Evolutionary conservation across 2,113 vertebrate species (phyloP).

Genomic region (Corydoras sp.): DNA sequence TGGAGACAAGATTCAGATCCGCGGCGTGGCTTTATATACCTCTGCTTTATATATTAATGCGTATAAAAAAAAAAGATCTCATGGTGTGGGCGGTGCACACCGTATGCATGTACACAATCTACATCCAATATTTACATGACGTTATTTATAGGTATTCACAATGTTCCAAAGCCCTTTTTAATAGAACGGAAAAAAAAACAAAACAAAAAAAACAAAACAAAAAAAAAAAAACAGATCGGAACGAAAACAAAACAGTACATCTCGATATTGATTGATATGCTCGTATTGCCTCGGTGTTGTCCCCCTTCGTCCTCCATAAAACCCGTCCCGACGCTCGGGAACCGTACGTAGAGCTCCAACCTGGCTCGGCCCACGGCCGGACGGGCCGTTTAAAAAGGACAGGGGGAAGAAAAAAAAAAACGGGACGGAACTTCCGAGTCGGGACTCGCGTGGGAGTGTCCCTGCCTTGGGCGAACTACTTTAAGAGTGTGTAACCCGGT

Average conservation of each 20-base stretch:
- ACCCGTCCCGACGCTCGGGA: conserved; percentile 1
- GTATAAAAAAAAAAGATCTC: conserved; percentile 50
- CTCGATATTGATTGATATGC: conserved; percentile 41
- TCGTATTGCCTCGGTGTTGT: conserved; percentile 43
- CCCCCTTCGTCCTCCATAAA: conserved; percentile 13
- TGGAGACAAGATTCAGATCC: conserved; percentile 4
- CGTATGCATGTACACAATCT: conserved; percentile 56
- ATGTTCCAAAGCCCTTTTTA: conserved; percentile 64
- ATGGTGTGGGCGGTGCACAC: conserved; percentile 38
- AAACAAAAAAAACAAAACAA: not conserved
- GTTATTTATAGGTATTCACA: conserved; percentile 59
- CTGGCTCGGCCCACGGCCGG: not conserved
- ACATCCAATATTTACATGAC: conserved; percentile 49
- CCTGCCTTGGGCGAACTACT: not conserved
- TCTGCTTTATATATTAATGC: conserved; percentile 33
- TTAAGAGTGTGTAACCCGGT: conserved; percentile 10
- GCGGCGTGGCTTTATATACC: conserved; percentile 6
- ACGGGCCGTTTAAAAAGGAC: not conserved
- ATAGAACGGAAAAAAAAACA: not conserved
- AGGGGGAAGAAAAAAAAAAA: not conserved
- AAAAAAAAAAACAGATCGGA: not conserved
- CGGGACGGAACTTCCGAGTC: too few relatives aligned
- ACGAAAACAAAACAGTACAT: conserved; percentile 54
- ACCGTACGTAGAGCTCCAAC: conserved; percentile 15
- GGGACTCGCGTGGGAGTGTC: conserved; percentile 6